Evolutionary conservation across 2,797 vertebrate species (phyloP), one percentile per base, ranked within the genome.

Genomic region (Dallia pectoralis): DNA sequence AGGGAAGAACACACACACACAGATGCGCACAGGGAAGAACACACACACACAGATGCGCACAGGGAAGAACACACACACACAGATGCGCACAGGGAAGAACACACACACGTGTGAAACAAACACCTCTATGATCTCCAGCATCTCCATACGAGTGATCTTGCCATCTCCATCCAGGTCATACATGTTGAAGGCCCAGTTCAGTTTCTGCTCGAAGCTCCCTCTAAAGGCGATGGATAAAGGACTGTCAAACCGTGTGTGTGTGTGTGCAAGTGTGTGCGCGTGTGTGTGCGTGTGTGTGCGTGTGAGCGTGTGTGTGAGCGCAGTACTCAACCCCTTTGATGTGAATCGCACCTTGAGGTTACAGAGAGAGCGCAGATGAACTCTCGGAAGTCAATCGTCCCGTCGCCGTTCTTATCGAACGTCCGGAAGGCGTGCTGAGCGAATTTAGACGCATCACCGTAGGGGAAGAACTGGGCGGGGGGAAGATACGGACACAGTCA

Each of bases 131-230:
- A 96, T 96, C 89, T 96, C 95, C 84, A 96, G 89, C 95, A 96
- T 96, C 90, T 96, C 95, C 80, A 95, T 85, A 77, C 95, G 95
- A 0, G 95, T 96, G 84, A 96, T 96, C 84, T 95, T 95, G 51
- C 95, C 95, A 0, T 96, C 95, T 15, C 95, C 95, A 0, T 96
- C 95, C 83, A 96, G 87, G 86, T 96, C 95, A 0, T 96, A 96
- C 95, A 96, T 96, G 89, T 96, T 95, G 40, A 96, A 96, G 73
- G 95, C 95, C 95, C 95, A 96, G 87, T 95, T 95, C 81, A 96
- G 91, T 70, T 96, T 96, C 87, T 96, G 95, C 83, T 96, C 95
- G 12, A 96, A 96, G 86, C 94, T 96, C 47, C 95, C 95, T 49
- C 95, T 90, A 75, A 94, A 59, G 53, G 53, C 22, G 53, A 59